These are phyloP conservation scores for Ectemnius lituratus DNA, from an alignment of 2,888 invertebrate genomes.

Conservation along the genomic window DNA sequence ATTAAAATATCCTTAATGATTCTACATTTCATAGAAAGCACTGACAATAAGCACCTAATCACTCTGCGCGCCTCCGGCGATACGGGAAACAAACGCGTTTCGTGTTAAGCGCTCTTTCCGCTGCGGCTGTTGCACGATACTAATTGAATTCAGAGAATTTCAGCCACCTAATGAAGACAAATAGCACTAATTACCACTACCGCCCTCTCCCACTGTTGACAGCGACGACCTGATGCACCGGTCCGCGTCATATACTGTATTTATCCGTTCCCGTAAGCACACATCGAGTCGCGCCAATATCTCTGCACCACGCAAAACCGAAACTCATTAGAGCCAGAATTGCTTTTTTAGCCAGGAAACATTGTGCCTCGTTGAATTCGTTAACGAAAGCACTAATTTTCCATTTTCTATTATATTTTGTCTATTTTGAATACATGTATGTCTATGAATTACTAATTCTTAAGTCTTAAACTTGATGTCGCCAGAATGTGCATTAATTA, in stretches of 20 bases:
- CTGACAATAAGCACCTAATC: not conserved
- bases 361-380: too few relatives aligned
- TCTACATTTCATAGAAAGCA: not conserved
- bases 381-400: too few relatives aligned
- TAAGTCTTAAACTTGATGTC: too few relatives aligned
- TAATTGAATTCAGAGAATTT: conserved; percentile 28
- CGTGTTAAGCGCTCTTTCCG: not conserved
- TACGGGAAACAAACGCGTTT: not conserved
- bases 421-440: too few relatives aligned
- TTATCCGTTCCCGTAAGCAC: not conserved
- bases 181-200: conserved; percentile 33
- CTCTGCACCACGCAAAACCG: too few relatives aligned
- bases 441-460: too few relatives aligned
- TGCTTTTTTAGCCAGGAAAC: too few relatives aligned
- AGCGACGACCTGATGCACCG: conserved; percentile 4
- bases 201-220: conserved; percentile 1
- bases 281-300: too few relatives aligned
- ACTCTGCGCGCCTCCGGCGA: not conserved
- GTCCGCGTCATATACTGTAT: conserved; percentile 29
- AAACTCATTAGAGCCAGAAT: too few relatives aligned
- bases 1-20: too few relatives aligned
- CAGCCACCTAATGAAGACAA: conserved; percentile 26
- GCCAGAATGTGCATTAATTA: too few relatives aligned
- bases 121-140: not conserved
- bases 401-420: too few relatives aligned